phyloP scores from a whole-genome alignment of 64 coral and sea anemone species.

The Cladopsammia gracilis region DNA sequence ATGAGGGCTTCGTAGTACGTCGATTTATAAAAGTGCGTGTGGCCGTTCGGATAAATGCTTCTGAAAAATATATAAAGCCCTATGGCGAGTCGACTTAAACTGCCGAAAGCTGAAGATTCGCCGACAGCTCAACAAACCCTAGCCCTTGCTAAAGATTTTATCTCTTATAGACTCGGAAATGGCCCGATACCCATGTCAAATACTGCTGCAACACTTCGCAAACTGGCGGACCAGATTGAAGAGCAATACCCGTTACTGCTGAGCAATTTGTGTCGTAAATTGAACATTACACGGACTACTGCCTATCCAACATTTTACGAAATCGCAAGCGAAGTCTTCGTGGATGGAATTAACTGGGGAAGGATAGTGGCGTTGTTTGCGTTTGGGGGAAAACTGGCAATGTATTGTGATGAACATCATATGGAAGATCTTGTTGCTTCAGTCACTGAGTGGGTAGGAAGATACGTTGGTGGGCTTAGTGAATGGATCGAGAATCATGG shows the following conservation, averaged over 20 bases:
- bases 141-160: conserved; percentile 94
- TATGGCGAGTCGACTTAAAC: conserved; percentile 82
- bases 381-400: conserved; percentile 93
- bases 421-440: conserved; percentile 91
- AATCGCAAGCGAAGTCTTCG: conserved; percentile 96
- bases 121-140: conserved; percentile 61
- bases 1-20: background rate
- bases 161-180: conserved; percentile 92
- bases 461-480: conserved; percentile 80
- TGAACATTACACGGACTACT: conserved; percentile 87
- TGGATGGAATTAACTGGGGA: conserved; percentile 98
- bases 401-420: conserved; percentile 92
- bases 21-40: conserved; percentile 14
- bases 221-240: conserved; percentile 98
- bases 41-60: conserved; percentile 35
- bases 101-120: conserved; percentile 63
- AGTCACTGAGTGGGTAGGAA: conserved; percentile 85
- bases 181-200: conserved; percentile 71
- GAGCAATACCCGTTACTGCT: conserved; percentile 84
- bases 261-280: conserved; percentile 93
- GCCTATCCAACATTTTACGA: conserved; percentile 92
- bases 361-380: conserved; percentile 97
- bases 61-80: conserved; percentile 63
- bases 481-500: conserved; percentile 97
- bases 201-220: conserved; percentile 92